A percentile compares a stretch with the other conserved stretches of the same genome.
phyloP scores from a whole-genome alignment of 2,888 invertebrate species.

The Uropetala carovei region DNA sequence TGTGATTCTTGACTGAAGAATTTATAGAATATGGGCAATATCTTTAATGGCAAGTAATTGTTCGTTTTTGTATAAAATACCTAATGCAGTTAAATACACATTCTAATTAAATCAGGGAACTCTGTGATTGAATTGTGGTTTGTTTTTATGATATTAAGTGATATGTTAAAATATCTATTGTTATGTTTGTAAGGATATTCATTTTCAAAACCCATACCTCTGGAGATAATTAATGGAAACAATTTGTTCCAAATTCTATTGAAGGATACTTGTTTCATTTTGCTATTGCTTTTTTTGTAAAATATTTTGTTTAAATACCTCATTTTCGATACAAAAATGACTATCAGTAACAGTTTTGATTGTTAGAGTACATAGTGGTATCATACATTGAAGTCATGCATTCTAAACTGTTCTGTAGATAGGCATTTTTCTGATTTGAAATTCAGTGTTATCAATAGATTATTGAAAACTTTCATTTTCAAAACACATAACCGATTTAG shows the following conservation, averaged over 20 bases:
- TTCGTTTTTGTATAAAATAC: conserved; percentile 5
- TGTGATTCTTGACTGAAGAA: conserved; percentile 45
- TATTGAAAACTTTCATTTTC: conserved; percentile 44
- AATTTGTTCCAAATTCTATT: neutral
- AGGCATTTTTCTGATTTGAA: conserved; percentile 15
- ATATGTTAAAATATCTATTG: conserved; percentile 49
- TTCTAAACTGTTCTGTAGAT: conserved; percentile 42
- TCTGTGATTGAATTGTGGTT: conserved; percentile 26
- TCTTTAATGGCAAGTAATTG: conserved; percentile 35
- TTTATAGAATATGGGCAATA: conserved; percentile 41
- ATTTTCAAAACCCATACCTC: neutral
- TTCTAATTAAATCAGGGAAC: conserved; percentile 26
- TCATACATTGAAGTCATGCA: conserved; percentile 12
- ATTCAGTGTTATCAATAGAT: conserved; percentile 51
- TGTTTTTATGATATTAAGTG: conserved; percentile 58
- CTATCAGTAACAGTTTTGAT: conserved; percentile 21
- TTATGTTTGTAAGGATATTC: conserved; percentile 38
- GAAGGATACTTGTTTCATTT: conserved; percentile 8
- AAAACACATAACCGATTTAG: conserved; percentile 53
- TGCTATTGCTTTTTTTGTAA: conserved; percentile 47
- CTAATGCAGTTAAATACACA: neutral
- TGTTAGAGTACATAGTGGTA: conserved; percentile 33
- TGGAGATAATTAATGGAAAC: neutral
- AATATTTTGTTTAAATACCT: conserved; percentile 56
- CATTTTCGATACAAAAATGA: conserved; percentile 50